phyloP scores from a whole-genome alignment of 2,797 vertebrate species.

The Pangasius sanitwongsei region DNA sequence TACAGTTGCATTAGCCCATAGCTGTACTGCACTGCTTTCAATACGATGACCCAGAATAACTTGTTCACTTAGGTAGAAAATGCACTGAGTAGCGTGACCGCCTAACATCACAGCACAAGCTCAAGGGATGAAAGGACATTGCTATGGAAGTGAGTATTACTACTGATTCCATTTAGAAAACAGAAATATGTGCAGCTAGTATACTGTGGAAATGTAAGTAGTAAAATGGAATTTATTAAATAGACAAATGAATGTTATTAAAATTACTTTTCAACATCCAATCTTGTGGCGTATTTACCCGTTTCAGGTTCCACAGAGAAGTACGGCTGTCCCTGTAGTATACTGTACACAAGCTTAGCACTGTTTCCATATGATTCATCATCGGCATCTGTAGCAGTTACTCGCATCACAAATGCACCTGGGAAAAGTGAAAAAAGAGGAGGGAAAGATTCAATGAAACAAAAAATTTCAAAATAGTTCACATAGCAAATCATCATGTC shows the following conservation, averaged over 20 bases:
- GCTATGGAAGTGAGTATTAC: conserved; percentile 16
- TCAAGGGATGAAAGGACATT: conserved; percentile 4
- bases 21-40: conserved; percentile 20
- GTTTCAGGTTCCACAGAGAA: conserved; percentile 96
- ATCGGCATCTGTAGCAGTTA: conserved; percentile 91
- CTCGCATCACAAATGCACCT: conserved; percentile 91
- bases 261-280: neutral
- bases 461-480: neutral
- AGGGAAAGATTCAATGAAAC: neutral
- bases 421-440: conserved; percentile 34
- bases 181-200: neutral
- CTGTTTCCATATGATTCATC: conserved; percentile 95
- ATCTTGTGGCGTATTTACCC: conserved; percentile 70
- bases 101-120: conserved; percentile 33
- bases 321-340: conserved; percentile 93
- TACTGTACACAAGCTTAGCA: conserved; percentile 95
- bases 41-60: conserved; percentile 33
- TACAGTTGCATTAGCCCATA: neutral
- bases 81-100: conserved; percentile 18
- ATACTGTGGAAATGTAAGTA: neutral
- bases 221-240: neutral
- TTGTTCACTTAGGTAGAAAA: conserved; percentile 39
- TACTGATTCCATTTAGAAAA: neutral
- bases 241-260: neutral
- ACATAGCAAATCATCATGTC: neutral